These are phyloP conservation scores for Dipodomys merriami DNA, from an alignment of 2,113 vertebrate genomes.

Conservation along the genomic window DNA sequence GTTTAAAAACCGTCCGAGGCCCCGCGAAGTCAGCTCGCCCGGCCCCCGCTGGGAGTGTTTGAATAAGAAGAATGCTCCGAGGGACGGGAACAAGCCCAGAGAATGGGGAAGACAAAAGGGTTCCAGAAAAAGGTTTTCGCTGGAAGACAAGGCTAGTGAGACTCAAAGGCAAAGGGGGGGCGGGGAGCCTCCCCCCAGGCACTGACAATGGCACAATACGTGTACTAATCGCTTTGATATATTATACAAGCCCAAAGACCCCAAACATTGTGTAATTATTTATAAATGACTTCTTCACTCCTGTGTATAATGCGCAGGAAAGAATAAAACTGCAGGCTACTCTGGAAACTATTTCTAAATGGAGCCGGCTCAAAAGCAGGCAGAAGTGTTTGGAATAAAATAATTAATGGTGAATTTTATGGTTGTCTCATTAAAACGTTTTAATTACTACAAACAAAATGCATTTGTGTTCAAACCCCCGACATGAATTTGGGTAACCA, in stretches of 20 bases:
- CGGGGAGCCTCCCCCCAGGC: conserved; percentile 38
- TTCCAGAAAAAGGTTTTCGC: conserved; percentile 96
- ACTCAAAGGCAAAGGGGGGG: conserved; percentile 91
- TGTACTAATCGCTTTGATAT: conserved; percentile 99
- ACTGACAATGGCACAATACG: conserved; percentile 98
- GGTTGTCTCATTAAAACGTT: conserved; percentile 99
- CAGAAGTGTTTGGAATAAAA: conserved; percentile 94
- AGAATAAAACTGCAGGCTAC: conserved; percentile 99
- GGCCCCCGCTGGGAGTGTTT: conserved; percentile 97
- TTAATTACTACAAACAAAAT: conserved; percentile 96
- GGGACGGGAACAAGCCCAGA: conserved; percentile 98
- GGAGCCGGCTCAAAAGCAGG: conserved; percentile 91
- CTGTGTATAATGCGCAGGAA: conserved; percentile 91
- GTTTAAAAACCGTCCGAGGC: conserved; percentile 88
- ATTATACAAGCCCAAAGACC: conserved; percentile 99
- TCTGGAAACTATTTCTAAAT: conserved; percentile 96
- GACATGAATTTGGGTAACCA: conserved; percentile 82
- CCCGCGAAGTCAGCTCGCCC: conserved; percentile 91
- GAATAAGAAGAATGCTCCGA: conserved; percentile 96
- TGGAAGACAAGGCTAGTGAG: conserved; percentile 95
- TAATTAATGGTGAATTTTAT: conserved; percentile 99
- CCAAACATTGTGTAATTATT: conserved; percentile 99
- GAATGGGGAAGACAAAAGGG: conserved; percentile 97
- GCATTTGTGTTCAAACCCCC: conserved; percentile 84
- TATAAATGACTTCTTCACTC: conserved; percentile 99